Base-by-base conservation (phyloP, 2,797 vertebrate species). In the Basileuterus tristriatus region DNA sequence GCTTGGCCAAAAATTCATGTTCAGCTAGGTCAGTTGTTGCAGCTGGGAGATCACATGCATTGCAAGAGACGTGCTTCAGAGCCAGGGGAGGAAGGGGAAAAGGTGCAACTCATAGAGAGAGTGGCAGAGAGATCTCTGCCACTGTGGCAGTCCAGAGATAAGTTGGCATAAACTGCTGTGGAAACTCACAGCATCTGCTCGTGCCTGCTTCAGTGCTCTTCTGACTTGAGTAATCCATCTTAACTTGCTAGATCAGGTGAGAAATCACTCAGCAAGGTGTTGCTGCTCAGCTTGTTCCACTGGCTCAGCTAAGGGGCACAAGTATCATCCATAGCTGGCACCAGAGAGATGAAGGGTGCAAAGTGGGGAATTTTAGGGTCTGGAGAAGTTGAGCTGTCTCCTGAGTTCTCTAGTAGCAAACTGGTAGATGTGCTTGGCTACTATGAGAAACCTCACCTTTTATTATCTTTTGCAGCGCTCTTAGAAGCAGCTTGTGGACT, bases 221-320 rank as follows among this genome's bases (percentile, higher is more conserved):
- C 64, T 95, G 85, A 88, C 72, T 93, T 63, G 68, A 91, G 60
- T 88, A 89, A 87, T 56, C 23, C 30, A 22, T 91, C 9, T 39
- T 22, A 49, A 52, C 56, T 87, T 87, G 59, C 29, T 77, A 52
- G 50, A 43, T 82, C 75, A 80, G 68, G 76, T 85, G 72, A 87
- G 88, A 96, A 91, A 80, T 80, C 87, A 83, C 79, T 96, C 93
- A 94, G 72, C 75, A 68, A 70, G 53, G 12, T 74, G 83, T 60
- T 90, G 56, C 1, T 87, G 89, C 74, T 87, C 70, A 69, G 63
- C 22, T 75, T 55, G 63, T 92, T 79, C 56, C 43, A 12, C 85
- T 59, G 30, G 18, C 58, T 67, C 34, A 15, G 36, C 74, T 59
- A 30, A 60, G 72, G 60, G 32, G 34, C 13, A 13, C 36, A 82